Evolutionary conservation across 2,888 invertebrate species (phyloP), one percentile per base, ranked within the genome.

Genomic region (Amaurobius ferox): DNA sequence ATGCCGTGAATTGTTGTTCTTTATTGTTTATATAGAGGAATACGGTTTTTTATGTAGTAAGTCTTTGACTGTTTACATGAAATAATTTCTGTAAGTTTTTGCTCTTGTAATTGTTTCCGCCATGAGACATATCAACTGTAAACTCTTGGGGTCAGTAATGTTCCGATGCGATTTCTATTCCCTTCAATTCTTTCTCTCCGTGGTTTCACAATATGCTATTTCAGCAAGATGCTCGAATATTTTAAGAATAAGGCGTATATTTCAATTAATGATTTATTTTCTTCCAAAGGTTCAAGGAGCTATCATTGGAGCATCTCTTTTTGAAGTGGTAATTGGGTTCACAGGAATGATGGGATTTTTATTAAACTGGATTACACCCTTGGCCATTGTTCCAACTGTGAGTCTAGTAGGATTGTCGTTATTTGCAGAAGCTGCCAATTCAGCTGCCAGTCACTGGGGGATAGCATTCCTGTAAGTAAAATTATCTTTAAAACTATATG

Each of bases 361-460:
- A 76, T 91, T 97, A 0, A 94, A 93, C 68, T 95, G 93, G 90
- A 95, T 97, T 73, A 96, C 96, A 0, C 97, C 97, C 0, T 91
- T 97, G 85, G 95, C 96, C 0, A 96, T 97, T 73, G 95, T 94
- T 0, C 96, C 96, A 0, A 96, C 96, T 0, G 95, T 97, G 9
- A 94, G 95, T 0, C 92, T 97, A 76, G 95, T 97, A 81, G 97
- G 97, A 0, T 91, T 97, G 16, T 95, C 96, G 0, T 92, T 97
- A 55, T 96, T 96, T 90, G 94, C 95, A 90, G 95, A 95, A 90
- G 96, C 96, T 0, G 94, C 95, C 0, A 93, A 93, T 0, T 95
- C 95, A n/a, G 96, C 96, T 0, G 94, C 95, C 0, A 94, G 94
- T 90, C 95, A 96, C 89, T 97, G 96, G 96, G 95, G 95, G 16